Evolutionary conservation across 1,140 invertebrate species (phyloP).

Genomic region (Portunus trituberculatus): DNA sequence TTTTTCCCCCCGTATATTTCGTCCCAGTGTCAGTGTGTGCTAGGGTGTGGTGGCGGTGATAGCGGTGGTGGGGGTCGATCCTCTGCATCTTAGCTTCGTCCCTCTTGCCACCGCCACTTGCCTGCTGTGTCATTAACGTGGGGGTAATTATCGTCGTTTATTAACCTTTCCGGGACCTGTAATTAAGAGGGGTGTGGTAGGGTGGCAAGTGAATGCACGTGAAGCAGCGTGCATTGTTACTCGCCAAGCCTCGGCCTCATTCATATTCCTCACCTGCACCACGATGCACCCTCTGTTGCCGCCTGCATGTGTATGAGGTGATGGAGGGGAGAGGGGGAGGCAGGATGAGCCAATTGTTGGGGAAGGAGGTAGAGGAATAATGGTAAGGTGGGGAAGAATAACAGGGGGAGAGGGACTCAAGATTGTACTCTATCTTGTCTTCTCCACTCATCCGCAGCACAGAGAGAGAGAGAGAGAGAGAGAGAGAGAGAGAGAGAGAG

Average conservation of each 20-base stretch:
- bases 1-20: neutral
- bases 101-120: conserved; percentile 37
- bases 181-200: conserved; percentile 56
- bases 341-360: conserved; percentile 6
- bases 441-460: neutral
- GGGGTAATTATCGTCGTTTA: conserved; percentile 50
- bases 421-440: too few species aligned
- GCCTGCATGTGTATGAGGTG: conserved; percentile 39
- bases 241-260: neutral
- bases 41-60: neutral
- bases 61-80: too few species aligned
- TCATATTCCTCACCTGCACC: conserved; percentile 29
- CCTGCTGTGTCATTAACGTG: conserved; percentile 43
- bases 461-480: neutral
- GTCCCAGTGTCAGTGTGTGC: neutral
- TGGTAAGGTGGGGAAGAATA: neutral
- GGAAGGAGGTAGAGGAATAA: conserved; percentile 15
- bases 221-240: conserved; percentile 25
- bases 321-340: conserved; percentile 35
- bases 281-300: neutral
- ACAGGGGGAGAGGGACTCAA: neutral
- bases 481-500: too few species aligned
- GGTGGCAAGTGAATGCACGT: conserved; percentile 30
- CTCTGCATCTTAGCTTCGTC: neutral
- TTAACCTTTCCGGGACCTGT: conserved; percentile 42